Conservation (phyloP, 1,140 invertebrate species). For the Zaprionus ornatus region DNA sequence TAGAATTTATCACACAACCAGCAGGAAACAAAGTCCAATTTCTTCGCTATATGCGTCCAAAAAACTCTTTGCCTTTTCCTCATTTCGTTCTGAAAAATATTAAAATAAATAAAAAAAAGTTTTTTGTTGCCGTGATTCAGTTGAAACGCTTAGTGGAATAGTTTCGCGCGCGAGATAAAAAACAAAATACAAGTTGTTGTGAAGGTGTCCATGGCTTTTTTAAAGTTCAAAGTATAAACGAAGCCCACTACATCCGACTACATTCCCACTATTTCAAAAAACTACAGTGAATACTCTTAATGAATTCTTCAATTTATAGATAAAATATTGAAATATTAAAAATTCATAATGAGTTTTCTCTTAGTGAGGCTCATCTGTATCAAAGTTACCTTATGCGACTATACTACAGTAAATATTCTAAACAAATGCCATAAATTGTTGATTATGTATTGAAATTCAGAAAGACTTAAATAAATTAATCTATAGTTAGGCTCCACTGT, state of each 20-base stretch:
- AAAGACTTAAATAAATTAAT: not conserved
- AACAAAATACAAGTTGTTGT: not conserved
- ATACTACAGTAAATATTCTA: no score
- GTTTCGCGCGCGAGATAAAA: slow-evolving; percentile 46
- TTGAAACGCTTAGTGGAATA: slow-evolving; percentile 66
- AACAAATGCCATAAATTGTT: no score
- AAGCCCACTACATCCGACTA: not conserved
- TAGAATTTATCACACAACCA: no score
- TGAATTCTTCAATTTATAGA: no score
- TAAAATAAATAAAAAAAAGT: slow-evolving; percentile 1
- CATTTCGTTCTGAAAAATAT: not conserved
- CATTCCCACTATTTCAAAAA: not conserved
- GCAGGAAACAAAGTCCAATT: no score
- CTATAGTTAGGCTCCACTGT: not conserved
- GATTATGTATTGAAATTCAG: no score
- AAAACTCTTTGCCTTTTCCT: not conserved
- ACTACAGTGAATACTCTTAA: not conserved
- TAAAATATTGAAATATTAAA: no score
- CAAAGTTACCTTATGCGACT: no score
- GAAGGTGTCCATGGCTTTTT: not conserved
- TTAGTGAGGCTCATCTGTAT: no score
- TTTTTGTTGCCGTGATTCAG: slow-evolving; percentile 43
- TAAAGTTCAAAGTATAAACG: slow-evolving; percentile 8
- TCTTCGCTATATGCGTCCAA: slow-evolving; percentile 20
- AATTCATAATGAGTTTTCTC: no score